Evolutionary conservation across 2,113 vertebrate genomes (phyloP).

Genomic region (Oxyura jamaicensis): DNA sequence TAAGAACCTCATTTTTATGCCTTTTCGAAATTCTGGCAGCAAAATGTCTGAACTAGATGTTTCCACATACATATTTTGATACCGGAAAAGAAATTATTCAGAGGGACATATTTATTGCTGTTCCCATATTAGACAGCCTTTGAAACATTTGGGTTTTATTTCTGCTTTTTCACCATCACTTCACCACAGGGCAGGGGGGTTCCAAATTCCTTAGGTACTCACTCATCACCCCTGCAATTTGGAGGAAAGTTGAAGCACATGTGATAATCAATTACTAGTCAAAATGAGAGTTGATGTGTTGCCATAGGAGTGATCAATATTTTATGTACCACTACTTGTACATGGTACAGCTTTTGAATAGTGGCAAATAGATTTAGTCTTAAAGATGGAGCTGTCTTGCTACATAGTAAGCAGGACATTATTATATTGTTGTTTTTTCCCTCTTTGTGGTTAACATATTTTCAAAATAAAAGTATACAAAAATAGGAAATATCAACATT

Average conservation of each 20-base stretch:
- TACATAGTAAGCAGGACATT: background rate
- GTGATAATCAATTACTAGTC: background rate
- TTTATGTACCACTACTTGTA: background rate
- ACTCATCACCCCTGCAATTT: background rate
- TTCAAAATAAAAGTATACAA: background rate
- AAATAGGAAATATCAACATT: background rate
- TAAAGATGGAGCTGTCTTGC: background rate
- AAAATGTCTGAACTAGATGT: background rate
- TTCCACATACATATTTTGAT: background rate
- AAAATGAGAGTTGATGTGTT: background rate
- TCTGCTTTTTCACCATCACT: background rate
- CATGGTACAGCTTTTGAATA: background rate
- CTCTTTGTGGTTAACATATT: background rate
- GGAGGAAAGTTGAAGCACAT: background rate
- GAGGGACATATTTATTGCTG: background rate
- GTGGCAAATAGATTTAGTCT: background rate
- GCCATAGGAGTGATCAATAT: background rate
- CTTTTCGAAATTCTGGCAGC: background rate
- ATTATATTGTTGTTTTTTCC: background rate
- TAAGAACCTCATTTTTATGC: background rate
- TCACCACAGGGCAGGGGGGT: background rate
- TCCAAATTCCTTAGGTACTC: background rate
- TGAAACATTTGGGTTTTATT: background rate
- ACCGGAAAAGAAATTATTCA: background rate
- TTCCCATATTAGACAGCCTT: background rate